Conservation (phyloP, 1,140 invertebrate genomes). For the Zaprionus taronus region DNA sequence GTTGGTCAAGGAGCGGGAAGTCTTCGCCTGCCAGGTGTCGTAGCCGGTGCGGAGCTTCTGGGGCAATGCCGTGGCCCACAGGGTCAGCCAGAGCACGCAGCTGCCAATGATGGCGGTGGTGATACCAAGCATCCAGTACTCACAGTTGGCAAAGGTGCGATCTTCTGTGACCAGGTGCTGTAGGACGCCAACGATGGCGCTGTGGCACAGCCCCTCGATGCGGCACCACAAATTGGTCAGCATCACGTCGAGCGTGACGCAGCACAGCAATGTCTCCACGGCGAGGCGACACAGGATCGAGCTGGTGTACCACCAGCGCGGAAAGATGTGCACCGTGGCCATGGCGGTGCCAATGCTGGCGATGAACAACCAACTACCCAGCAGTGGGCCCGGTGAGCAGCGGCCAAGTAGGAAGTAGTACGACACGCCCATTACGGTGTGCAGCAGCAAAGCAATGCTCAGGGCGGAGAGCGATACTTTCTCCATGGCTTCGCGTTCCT, state of each 20-base stretch:
- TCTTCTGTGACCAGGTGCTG: slow-evolving; percentile 48
- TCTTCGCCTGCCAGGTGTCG: slow-evolving; percentile 20
- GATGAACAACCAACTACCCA: slow-evolving; percentile 66
- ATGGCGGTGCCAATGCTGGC: slow-evolving; percentile 57
- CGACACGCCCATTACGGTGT: slow-evolving; percentile 65
- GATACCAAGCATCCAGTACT: slow-evolving; percentile 56
- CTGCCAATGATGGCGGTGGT: slow-evolving; percentile 54
- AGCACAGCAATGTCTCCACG: slow-evolving; percentile 57
- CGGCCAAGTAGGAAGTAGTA: slow-evolving; percentile 57
- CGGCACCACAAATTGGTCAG: slow-evolving; percentile 65
- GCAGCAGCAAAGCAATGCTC: slow-evolving; percentile 53
- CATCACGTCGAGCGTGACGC: slow-evolving; percentile 56
- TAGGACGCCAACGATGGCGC: slow-evolving; percentile 59
- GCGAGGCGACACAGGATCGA: slow-evolving; percentile 30
- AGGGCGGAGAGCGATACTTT: slow-evolving; percentile 49
- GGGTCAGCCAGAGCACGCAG: slow-evolving; percentile 62
- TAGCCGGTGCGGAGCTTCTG: slow-evolving; percentile 13
- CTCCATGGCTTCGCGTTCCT: slow-evolving; percentile 32
- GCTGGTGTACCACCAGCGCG: slow-evolving; percentile 6
- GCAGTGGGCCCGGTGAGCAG: slow-evolving; percentile 38
- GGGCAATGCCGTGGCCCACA: slow-evolving; percentile 55
- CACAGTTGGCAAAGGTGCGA: slow-evolving; percentile 42
- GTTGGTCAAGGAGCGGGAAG: neutral
- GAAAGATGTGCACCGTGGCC: slow-evolving; percentile 50
- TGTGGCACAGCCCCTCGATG: slow-evolving; percentile 57